Conservation (phyloP, 2,113 vertebrate species). For the Lipophrys pholis region DNA sequence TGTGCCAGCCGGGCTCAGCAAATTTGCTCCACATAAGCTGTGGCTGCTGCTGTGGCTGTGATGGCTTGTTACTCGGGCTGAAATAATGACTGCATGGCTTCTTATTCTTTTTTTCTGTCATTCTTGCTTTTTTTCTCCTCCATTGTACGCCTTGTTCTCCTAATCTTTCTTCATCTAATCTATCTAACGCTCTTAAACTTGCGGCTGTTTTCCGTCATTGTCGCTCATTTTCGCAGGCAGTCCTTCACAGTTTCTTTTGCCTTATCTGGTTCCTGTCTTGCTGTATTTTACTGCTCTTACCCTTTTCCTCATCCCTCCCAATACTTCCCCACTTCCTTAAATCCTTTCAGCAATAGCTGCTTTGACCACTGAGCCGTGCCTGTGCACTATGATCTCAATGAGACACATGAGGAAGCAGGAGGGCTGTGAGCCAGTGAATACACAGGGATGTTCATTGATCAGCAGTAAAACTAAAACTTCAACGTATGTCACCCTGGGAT, state of each 20-base stretch:
- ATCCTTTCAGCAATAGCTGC: conserved; percentile 13
- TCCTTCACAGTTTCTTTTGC: conserved; percentile 37
- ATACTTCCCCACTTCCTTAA: conserved; percentile 13
- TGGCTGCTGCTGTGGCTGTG: conserved; percentile 68
- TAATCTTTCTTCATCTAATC: conserved; percentile 6
- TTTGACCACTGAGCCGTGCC: conserved; percentile 29
- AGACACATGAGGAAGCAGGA: conserved; percentile 39
- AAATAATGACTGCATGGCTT: conserved; percentile 63
- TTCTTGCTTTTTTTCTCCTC: conserved; percentile 17
- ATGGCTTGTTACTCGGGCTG: conserved; percentile 77
- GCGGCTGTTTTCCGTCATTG: not conserved
- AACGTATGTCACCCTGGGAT: too few species aligned
- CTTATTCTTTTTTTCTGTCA: conserved; percentile 21
- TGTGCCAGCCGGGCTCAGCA: conserved; percentile 63
- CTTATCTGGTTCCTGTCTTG: conserved; percentile 31
- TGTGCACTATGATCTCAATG: conserved; percentile 31
- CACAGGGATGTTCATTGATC: not conserved
- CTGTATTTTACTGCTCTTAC: conserved; percentile 33
- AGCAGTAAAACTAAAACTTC: too few species aligned
- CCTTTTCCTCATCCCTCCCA: not conserved
- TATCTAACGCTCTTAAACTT: conserved; percentile 2
- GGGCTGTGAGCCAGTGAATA: conserved; percentile 5
- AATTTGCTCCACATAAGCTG: conserved; percentile 78
- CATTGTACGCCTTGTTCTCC: not conserved
- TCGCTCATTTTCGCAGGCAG: conserved; percentile 30